phyloP scores from a whole-genome alignment of 1,140 invertebrate species.

The Pemphigus obesinymphae region DNA sequence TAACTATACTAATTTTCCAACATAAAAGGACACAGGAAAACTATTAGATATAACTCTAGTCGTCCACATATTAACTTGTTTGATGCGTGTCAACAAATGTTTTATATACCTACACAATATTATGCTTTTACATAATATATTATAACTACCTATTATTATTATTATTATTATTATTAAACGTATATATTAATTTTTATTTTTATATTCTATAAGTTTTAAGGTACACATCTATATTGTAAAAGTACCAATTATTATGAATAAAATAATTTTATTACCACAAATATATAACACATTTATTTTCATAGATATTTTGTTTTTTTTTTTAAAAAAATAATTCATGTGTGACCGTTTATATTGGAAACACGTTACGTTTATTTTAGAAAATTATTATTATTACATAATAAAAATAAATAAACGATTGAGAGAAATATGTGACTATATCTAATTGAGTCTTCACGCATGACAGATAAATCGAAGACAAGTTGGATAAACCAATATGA shows the following conservation, averaged over 20 bases:
- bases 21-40: background rate
- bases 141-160: background rate
- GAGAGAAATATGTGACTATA: constrained; percentile 18
- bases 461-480: constrained; percentile 21
- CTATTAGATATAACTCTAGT: background rate
- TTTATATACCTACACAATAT: background rate
- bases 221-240: too few relatives aligned
- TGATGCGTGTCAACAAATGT: background rate
- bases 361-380: constrained; percentile 16
- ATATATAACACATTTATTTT: constrained; percentile 10
- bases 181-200: background rate
- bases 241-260: too few relatives aligned
- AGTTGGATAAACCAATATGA: constrained; percentile 2
- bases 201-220: background rate
- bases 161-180: background rate
- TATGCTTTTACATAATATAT: background rate
- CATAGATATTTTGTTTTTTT: constrained; percentile 2
- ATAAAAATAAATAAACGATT: constrained; percentile 7
- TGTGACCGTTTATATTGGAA: constrained; percentile 3
- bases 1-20: background rate
- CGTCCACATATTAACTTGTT: background rate
- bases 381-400: constrained; percentile 13
- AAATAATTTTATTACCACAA: constrained; percentile 20
- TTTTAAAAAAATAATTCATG: constrained; percentile 8
- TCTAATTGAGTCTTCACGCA: constrained; percentile 31